These are phyloP conservation scores for Polymixis flavicincta DNA, from an alignment of 2,888 invertebrate species.

Conservation along the genomic window DNA sequence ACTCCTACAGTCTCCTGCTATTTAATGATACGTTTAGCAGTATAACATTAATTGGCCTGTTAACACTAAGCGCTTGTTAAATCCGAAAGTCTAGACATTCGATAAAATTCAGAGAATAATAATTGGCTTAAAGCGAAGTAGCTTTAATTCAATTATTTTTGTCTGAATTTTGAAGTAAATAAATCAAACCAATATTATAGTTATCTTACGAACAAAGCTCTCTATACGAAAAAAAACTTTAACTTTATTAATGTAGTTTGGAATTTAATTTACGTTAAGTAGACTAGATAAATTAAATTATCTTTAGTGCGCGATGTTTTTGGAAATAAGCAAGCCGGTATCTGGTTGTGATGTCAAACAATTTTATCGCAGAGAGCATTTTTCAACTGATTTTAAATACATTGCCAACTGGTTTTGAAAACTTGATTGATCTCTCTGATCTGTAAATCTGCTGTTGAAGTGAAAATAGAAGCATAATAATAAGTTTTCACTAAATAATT, in stretches of 20 bases:
- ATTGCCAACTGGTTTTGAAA: neutral
- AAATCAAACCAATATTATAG: conserved; percentile 2
- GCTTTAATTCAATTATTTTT: too few species aligned
- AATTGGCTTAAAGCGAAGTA: neutral
- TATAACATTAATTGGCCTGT: neutral
- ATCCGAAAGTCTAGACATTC: conserved; percentile 1
- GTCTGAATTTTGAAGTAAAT: too few species aligned
- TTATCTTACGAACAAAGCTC: conserved; percentile 9
- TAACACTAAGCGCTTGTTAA: neutral
- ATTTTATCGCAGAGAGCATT: neutral
- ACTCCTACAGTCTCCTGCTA: too few species aligned
- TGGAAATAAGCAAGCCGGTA: neutral
- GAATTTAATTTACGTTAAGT: conserved; percentile 18
- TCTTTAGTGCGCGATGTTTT: neutral
- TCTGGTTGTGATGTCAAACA: conserved; percentile 1
- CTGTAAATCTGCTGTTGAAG: neutral
- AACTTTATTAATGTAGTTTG: conserved; percentile 30
- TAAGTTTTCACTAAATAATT: neutral
- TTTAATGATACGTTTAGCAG: neutral
- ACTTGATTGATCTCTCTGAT: neutral
- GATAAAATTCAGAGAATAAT: neutral
- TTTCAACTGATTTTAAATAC: neutral
- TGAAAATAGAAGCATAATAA: neutral
- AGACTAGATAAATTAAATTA: conserved; percentile 14
- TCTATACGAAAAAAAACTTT: conserved; percentile 13